Evolutionary conservation across 2,113 vertebrate genomes (phyloP).

Genomic region (Amphilophus citrinellus): DNA sequence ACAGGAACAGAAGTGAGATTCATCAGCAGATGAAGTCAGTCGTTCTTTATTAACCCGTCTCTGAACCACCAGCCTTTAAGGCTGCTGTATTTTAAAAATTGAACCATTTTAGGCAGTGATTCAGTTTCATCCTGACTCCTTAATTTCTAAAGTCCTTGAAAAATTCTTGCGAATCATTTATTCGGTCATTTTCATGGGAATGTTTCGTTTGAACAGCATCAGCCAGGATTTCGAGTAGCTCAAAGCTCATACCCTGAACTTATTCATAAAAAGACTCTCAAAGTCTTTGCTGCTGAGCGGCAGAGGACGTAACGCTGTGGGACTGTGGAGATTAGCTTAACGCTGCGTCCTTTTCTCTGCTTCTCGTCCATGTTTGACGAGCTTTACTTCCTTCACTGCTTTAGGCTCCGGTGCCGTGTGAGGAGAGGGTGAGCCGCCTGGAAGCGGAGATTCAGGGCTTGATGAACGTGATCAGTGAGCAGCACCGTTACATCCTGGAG

Average conservation of each 20-base stretch:
- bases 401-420: conserved; percentile 64
- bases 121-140: too few relatives aligned
- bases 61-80: too few relatives aligned
- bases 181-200: fast-evolving
- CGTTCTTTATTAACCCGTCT: too few relatives aligned
- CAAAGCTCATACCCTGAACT: not conserved
- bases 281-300: not conserved
- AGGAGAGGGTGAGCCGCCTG: conserved; percentile 41
- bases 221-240: not conserved
- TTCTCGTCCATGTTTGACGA: too few relatives aligned
- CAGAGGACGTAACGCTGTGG: not conserved
- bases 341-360: not conserved
- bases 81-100: too few relatives aligned
- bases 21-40: too few relatives aligned
- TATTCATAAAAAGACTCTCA: too few relatives aligned
- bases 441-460: conserved; percentile 56
- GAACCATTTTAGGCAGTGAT: too few relatives aligned
- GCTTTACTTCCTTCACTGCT: not conserved
- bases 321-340: too few relatives aligned
- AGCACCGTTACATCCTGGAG: conserved; percentile 69
- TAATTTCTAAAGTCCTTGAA: too few relatives aligned
- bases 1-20: too few relatives aligned
- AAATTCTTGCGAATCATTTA: not conserved
- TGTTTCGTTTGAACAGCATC: not conserved
- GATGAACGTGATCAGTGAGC: conserved; percentile 32